Evolutionary conservation across 2,113 vertebrate genomes (phyloP).

Genomic region (Accipiter cooperii): DNA sequence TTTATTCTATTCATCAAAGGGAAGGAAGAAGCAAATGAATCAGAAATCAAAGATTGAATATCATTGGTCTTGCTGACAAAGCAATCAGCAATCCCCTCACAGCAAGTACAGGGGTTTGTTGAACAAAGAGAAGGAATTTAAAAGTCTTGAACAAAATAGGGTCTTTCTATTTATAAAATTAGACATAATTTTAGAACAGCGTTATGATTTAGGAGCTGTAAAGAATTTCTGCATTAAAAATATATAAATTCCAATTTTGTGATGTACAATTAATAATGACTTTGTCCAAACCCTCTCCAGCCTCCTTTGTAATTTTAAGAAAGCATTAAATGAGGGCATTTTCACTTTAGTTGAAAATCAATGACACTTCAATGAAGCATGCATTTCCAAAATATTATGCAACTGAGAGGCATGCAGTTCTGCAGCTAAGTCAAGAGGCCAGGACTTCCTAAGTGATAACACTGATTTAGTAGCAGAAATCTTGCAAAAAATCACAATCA

Average conservation of each 20-base stretch:
- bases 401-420: slow-evolving; percentile 53
- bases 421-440: slow-evolving; percentile 1
- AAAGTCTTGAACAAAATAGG: slow-evolving; percentile 50
- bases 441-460: slow-evolving; percentile 26
- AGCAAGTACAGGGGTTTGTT: slow-evolving; percentile 32
- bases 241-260: slow-evolving; percentile 68
- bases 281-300: slow-evolving; percentile 71
- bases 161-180: slow-evolving; percentile 51
- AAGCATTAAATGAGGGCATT: slow-evolving; percentile 71
- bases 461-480: neutral
- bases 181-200: slow-evolving; percentile 57
- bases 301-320: slow-evolving; percentile 67
- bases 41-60: slow-evolving; percentile 67
- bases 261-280: slow-evolving; percentile 72
- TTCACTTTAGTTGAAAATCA: slow-evolving; percentile 75
- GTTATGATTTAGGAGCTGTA: slow-evolving; percentile 64
- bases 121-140: slow-evolving; percentile 52
- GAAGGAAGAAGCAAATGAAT: slow-evolving; percentile 50
- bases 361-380: slow-evolving; percentile 72
- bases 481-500: neutral
- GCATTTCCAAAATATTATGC: slow-evolving; percentile 64
- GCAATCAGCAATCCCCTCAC: slow-evolving; percentile 40
- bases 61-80: slow-evolving; percentile 63
- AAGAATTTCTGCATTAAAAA: slow-evolving; percentile 63
- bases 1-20: slow-evolving; percentile 61